These are phyloP conservation scores for Leucoma salicis DNA, from an alignment of 2,888 invertebrate genomes.

Conservation along the genomic window DNA sequence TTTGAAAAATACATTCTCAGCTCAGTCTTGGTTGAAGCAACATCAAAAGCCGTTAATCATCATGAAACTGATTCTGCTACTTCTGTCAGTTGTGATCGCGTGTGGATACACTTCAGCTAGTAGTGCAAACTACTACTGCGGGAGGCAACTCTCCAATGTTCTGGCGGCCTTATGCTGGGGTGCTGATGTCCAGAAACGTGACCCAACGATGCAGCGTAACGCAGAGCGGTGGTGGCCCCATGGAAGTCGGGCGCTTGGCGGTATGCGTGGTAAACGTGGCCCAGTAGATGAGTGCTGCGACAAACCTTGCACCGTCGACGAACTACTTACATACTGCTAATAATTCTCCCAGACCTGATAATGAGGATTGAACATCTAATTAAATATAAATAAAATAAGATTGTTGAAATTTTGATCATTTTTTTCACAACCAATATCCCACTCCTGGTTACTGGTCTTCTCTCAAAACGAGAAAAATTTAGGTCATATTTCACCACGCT, in stretches of 20 bases:
- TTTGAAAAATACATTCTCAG: not conserved
- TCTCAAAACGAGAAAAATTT: too few species aligned
- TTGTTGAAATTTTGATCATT: too few species aligned
- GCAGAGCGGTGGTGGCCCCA: constrained; percentile 25
- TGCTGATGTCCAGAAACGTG: not conserved
- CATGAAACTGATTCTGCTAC: constrained; percentile 14
- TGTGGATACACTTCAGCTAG: not conserved
- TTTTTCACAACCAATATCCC: too few species aligned
- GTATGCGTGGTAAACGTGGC: constrained; percentile 21
- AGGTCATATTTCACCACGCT: too few species aligned
- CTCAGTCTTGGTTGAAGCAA: not conserved
- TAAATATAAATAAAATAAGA: too few species aligned
- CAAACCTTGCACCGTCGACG: constrained; percentile 22
- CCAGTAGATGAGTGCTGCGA: constrained; percentile 27
- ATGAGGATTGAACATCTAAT: too few species aligned
- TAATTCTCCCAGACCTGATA: too few species aligned
- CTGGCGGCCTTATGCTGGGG: constrained; percentile 12
- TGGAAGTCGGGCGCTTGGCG: constrained; percentile 11
- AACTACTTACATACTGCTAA: constrained; percentile 22
- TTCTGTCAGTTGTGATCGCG: not conserved
- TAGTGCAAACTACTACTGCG: not conserved
- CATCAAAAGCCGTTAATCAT: not conserved
- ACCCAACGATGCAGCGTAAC: constrained; percentile 8
- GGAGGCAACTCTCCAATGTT: not conserved
- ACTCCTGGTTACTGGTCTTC: too few species aligned